Evolutionary conservation across 2,113 vertebrate genomes (phyloP).

Genomic region (Piprites chloris): DNA sequence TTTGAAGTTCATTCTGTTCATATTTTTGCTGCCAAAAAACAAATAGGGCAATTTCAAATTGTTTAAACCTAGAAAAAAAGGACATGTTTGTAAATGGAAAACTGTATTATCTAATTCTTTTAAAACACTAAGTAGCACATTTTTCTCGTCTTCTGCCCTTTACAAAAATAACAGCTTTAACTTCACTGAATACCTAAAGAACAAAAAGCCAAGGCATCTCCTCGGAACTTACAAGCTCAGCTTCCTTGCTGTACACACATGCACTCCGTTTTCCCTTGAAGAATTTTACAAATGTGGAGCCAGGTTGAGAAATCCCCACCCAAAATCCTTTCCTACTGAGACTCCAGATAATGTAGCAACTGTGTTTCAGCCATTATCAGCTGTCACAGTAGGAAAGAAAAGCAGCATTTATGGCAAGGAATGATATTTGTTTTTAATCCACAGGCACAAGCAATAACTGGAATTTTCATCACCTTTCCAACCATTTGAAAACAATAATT

Average conservation of each 20-base stretch:
- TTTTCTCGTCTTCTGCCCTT: not conserved
- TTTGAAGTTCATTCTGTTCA: not conserved
- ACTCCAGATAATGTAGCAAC: not conserved
- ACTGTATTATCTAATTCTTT: not conserved
- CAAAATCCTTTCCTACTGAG: not conserved
- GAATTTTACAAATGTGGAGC: not conserved
- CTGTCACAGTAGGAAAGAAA: not conserved
- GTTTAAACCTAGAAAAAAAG: not conserved
- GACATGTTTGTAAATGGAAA: not conserved
- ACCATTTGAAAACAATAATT: slow-evolving; percentile 43
- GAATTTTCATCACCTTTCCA: slow-evolving; percentile 51
- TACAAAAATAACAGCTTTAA: not conserved
- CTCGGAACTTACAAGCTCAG: not conserved
- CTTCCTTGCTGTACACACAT: not conserved
- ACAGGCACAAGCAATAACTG: not conserved
- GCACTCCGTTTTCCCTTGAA: not conserved
- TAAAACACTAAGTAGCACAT: not conserved
- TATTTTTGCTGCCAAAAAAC: not conserved
- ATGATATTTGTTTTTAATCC: slow-evolving; percentile 21
- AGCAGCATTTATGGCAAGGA: not conserved
- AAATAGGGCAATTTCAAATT: not conserved
- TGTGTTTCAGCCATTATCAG: not conserved
- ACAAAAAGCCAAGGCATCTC: not conserved
- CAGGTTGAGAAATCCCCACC: not conserved
- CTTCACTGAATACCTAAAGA: not conserved